Evolutionary conservation across 2,113 vertebrate species (phyloP), one percentile per base, ranked within the genome.

Genomic region (Otocyon megalotis): DNA sequence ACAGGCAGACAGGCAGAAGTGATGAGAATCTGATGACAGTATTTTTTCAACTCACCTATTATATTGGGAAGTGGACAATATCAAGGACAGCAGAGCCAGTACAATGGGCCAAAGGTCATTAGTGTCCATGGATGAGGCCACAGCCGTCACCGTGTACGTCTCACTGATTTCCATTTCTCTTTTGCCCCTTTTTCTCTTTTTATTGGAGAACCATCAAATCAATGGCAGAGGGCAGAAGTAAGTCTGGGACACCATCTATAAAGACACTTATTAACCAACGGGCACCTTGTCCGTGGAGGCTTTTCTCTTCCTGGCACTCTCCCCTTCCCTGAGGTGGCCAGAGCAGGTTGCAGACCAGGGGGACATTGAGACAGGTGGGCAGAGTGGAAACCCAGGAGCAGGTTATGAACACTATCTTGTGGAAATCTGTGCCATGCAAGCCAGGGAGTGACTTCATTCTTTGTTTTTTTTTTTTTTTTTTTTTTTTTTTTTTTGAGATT

Each of bases 81-180:
- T 54, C 3, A 12, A n/a, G 13, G 20, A 17, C 3, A 65, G 65
- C 24, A 20, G 37, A 77, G 71, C 8, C 50, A 58, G 71, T 7
- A 9, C 17, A 2, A 24, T 1, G 82, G 53, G 60, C 26, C 24
- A 7, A 32, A 35, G 53, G 50, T 32, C 26, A 43, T 5, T 50
- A 37, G 24, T 0, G 1, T 67, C 32, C 2, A 1, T 10, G 22
- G 50, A 37, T 0, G 35, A 35, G 22, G 17, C 20, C 17, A 0
- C 17, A 0, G 12, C 35, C 3, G 0, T 9, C 24, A 56, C 15
- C 53, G 20, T 1, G 2, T 4, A 30, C 9, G 2, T 30, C 22
- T 91, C 30, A 1, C 53, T 58, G 7, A 13, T 56, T 56, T 76
- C 24, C 5, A 14, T 32, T 26, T 60, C 50, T 79, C 0, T 35